These are phyloP conservation scores for Tangara arthus DNA, from an alignment of 2,797 vertebrate species.

Conservation along the genomic window DNA sequence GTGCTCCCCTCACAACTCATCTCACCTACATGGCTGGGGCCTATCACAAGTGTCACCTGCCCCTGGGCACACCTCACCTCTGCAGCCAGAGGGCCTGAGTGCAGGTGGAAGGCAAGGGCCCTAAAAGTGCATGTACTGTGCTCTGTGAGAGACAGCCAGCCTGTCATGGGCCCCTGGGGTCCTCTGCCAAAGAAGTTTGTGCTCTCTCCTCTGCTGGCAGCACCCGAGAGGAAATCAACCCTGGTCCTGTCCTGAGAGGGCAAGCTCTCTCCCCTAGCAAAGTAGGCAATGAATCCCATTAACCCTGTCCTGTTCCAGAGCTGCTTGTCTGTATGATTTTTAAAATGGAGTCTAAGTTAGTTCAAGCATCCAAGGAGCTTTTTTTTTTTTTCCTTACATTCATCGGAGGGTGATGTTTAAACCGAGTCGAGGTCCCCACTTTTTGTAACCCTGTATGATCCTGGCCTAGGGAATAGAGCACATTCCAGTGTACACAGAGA, in stretches of 20 bases:
- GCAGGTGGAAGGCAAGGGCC: background rate
- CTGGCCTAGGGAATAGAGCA: slow-evolving; percentile 80
- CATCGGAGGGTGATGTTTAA: slow-evolving; percentile 67
- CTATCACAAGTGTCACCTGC: background rate
- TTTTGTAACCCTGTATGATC: slow-evolving; percentile 84
- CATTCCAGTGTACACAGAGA: slow-evolving; percentile 89
- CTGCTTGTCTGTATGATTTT: slow-evolving; percentile 66
- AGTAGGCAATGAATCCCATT: slow-evolving; percentile 27
- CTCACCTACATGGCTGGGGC: background rate
- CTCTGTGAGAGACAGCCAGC: background rate
- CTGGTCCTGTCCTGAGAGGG: slow-evolving; percentile 17
- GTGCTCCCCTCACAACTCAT: background rate
- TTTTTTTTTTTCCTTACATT: background rate
- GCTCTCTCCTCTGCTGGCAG: background rate
- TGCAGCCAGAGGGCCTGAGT: background rate
- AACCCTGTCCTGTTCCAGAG: slow-evolving; percentile 35
- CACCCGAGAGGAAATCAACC: background rate
- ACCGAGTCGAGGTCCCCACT: background rate
- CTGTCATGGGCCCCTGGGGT: background rate
- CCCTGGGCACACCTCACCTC: background rate
- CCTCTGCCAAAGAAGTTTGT: slow-evolving; percentile 37
- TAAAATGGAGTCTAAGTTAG: slow-evolving; percentile 63
- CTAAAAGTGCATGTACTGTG: background rate
- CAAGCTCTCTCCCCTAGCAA: slow-evolving; percentile 21
- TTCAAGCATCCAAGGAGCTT: slow-evolving; percentile 36